Evolutionary conservation across 2,888 invertebrate genomes (phyloP).

Genomic region (Nomada fabriciana): DNA sequence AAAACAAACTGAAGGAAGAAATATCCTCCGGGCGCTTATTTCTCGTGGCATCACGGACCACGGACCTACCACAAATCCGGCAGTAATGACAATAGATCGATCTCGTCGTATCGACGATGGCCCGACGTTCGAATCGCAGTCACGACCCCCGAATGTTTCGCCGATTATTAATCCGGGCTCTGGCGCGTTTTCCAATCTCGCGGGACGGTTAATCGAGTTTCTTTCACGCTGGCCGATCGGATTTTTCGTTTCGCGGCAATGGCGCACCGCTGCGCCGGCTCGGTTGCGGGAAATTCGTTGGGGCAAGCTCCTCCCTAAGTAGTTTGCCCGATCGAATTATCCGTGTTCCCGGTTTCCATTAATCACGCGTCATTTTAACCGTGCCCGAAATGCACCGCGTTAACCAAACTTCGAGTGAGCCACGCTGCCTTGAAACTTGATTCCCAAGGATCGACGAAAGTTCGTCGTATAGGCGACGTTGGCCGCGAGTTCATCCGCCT

Average conservation of each 20-base stretch:
- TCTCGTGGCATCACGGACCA: no score
- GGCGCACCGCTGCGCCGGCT: not conserved
- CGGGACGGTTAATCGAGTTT: slow-evolving; percentile 4
- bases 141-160: slow-evolving; percentile 1
- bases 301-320: slow-evolving; percentile 23
- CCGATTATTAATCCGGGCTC: slow-evolving; percentile 9
- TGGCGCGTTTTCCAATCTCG: not conserved
- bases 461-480: not conserved
- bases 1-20: no score
- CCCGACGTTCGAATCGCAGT: no score
- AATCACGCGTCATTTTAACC: slow-evolving; percentile 44
- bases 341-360: slow-evolving; percentile 22
- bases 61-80: no score
- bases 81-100: no score
- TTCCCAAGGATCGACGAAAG: slow-evolving; percentile 16
- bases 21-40: no score
- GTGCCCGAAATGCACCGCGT: slow-evolving; percentile 26
- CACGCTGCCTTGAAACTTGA: not conserved
- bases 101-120: no score
- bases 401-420: slow-evolving; percentile 27
- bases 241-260: not conserved
- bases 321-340: slow-evolving; percentile 38
- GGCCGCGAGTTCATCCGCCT: slow-evolving; percentile 15
- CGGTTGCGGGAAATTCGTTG: slow-evolving; percentile 8
- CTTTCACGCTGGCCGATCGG: not conserved